Base-by-base conservation (phyloP, 2,797 vertebrate species). In the Hipposideros larvatus region DNA sequence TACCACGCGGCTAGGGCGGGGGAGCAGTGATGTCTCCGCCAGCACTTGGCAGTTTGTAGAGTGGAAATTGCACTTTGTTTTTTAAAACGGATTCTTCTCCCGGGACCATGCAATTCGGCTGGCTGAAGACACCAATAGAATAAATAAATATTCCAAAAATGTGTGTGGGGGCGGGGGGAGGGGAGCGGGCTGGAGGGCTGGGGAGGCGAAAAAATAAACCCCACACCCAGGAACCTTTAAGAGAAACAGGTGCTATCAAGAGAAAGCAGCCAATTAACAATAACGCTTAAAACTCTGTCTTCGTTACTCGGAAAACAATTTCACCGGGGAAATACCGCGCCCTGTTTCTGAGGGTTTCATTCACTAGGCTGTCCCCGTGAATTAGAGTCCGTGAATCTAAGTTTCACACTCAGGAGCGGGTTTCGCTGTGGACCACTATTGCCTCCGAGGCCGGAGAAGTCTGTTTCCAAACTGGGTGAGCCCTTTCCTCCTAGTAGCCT, bases 391-490 rank as follows among this genome's bases (percentile, higher is more conserved):
- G 78, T 19, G 53, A 55, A 59, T 41, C 83, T 78, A 98, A 98
- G 97, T 98, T 98, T 97, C 87, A 19, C 92, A 82, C 98, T 95
- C 79, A 8, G n/a, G 46, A 92, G 94, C 28, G 57, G 90, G 34
- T 93, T 93, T 79, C 34, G 22, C 77, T 34, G 51, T 43, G 0
- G 28, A 79, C 82, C 75, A 24, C 84, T 34, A 18, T 21, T 14
- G 57, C 82, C 87, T 87, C 16, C 34, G 3, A 66, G 75, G 78
- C 48, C 2, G 0, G 51, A 66, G 43, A 87, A 97, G 92, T 94
- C 93, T 9, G 13, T 84, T 90, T 92, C 65, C 86, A 63, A 90
- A 89, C 74, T 2, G 46, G 31, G 10, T 22, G n/a, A 84, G 10
- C 31, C 95, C 63, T 46, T 53, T 46, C 26, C 63, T 59, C 28